Conservation (phyloP, 2,797 vertebrate species). For the Onychomys leucogaster region DNA sequence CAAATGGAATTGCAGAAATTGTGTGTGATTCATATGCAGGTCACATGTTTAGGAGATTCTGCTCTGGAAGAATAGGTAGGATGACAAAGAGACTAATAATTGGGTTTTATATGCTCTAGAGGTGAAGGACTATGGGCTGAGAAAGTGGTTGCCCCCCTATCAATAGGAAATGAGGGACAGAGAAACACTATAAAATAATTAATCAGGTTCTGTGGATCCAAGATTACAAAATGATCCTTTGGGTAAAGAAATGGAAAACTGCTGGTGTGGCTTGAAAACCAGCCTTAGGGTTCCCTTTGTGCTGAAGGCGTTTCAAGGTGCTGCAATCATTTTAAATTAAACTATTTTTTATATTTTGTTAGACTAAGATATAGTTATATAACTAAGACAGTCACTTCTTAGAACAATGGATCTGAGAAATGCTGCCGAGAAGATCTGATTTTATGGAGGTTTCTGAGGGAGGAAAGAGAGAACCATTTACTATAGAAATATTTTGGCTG, state of each 20-base stretch:
- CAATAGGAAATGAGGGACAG: conserved; percentile 60
- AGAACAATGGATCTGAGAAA: conserved; percentile 10
- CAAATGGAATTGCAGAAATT: conserved; percentile 59
- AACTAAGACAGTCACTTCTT: conserved; percentile 9
- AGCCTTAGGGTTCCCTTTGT: neutral
- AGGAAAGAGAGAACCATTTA: neutral
- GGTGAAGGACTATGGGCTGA: conserved; percentile 59
- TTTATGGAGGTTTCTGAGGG: neutral
- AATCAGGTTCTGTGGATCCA: conserved; percentile 63
- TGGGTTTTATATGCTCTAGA: conserved; percentile 69
- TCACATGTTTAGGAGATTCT: conserved; percentile 60
- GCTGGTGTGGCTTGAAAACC: conserved; percentile 23
- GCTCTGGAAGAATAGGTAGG: conserved; percentile 60
- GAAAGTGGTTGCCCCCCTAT: conserved; percentile 60
- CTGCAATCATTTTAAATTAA: conserved; percentile 48
- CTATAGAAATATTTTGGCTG: neutral
- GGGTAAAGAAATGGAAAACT: conserved; percentile 62
- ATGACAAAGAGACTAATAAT: conserved; percentile 75
- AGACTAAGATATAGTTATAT: neutral
- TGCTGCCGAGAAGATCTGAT: conserved; percentile 25
- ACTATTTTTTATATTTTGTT: conserved; percentile 19
- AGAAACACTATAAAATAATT: conserved; percentile 75
- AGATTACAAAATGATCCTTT: conserved; percentile 76
- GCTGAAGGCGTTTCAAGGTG: conserved; percentile 15
- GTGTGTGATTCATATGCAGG: conserved; percentile 64